phyloP scores from a whole-genome alignment of 2,888 invertebrate species.

The Tiliacea aurago region DNA sequence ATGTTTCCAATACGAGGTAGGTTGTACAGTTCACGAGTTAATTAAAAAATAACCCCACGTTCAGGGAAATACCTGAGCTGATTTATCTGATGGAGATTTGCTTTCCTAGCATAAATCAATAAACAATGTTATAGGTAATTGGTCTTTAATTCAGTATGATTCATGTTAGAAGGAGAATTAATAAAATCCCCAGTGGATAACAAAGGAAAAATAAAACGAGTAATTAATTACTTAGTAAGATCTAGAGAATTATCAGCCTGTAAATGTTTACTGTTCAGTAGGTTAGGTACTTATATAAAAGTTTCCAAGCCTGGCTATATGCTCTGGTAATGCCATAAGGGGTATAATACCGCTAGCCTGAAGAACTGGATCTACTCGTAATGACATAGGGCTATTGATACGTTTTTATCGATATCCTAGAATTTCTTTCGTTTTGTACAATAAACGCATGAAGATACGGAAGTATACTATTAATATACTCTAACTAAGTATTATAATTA shows the following conservation, averaged over 20 bases:
- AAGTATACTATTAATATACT: neutral
- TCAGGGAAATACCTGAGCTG: constrained; percentile 35
- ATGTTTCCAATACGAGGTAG: too few relatives aligned
- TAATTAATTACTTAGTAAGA: neutral
- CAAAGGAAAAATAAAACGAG: constrained; percentile 4
- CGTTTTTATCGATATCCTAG: neutral
- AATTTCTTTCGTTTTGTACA: neutral
- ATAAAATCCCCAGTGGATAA: neutral
- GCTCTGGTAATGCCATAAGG: neutral
- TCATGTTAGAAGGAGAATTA: constrained; percentile 16
- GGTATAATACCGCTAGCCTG: too few relatives aligned
- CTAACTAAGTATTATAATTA: neutral
- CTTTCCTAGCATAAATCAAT: constrained; percentile 28
- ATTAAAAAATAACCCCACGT: constrained; percentile 38
- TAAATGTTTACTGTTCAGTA: neutral
- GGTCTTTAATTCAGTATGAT: constrained; percentile 19
- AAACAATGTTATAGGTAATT: constrained; percentile 36
- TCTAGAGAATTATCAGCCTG: neutral
- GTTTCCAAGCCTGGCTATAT: neutral
- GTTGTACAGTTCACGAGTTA: neutral
- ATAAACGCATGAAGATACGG: neutral
- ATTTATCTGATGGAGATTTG: constrained; percentile 12
- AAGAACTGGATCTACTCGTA: neutral
- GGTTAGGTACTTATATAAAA: neutral
- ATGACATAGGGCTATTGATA: neutral